Percentiles rank a stretch among this genome's conserved stretches.
Conservation (phyloP, 2,797 vertebrate species). For the Sebastes melanostomus region DNA sequence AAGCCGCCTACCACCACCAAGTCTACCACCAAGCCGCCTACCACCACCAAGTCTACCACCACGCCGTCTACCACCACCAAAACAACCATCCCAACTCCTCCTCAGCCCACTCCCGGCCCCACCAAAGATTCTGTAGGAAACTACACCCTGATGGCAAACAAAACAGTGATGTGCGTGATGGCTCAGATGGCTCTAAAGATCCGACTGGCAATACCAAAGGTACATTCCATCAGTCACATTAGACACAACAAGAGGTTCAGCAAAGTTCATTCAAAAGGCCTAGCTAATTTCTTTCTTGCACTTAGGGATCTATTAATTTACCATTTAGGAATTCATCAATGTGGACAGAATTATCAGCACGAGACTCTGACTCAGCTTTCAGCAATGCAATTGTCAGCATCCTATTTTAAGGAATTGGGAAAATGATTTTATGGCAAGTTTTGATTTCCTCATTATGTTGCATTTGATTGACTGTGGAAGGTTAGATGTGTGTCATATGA, state of each 20-base stretch:
- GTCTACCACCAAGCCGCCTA: too few relatives aligned
- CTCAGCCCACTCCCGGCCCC: constrained; percentile 54
- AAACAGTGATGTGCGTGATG: constrained; percentile 44
- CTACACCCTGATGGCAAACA: constrained; percentile 32
- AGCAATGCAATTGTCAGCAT: neutral
- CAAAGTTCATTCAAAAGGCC: neutral
- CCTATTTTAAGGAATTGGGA: constrained; percentile 24
- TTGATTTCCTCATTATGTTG: constrained; percentile 35
- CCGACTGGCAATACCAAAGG: constrained; percentile 51
- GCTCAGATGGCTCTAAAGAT: constrained; percentile 67
- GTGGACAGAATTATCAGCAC: neutral
- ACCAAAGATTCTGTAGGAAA: constrained; percentile 51
- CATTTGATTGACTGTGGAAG: neutral
- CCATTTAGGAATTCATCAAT: neutral
- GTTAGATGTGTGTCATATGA: constrained; percentile 15
- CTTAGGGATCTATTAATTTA: neutral
- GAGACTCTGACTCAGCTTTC: constrained; percentile 9
- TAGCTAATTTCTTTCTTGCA: neutral
- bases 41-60: neutral
- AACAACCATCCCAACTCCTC: neutral
- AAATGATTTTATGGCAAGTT: neutral
- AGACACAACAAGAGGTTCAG: neutral
- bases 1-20: neutral
- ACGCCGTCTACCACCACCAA: neutral
- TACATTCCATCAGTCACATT: constrained; percentile 24